Evolutionary conservation across 30 jellyfish, hydroid and myxozoan genomes (phyloP), one percentile per base, ranked within the genome.

Genomic region (Pelagia noctiluca): DNA sequence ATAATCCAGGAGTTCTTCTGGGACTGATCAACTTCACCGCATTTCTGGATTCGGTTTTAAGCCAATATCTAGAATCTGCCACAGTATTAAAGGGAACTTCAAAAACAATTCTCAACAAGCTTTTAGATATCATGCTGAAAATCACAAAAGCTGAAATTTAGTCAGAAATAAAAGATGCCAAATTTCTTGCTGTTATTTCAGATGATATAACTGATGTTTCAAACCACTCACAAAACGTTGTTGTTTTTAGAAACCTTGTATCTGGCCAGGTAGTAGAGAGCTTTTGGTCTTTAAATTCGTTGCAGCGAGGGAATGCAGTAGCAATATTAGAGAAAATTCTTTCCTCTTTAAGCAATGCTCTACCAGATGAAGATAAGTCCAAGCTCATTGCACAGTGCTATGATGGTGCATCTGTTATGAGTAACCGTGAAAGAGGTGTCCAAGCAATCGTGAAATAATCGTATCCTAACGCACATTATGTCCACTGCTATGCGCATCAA

Each of bases 1-100:
- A 72, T 32, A 85, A 71, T 35, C 89, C 95, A 25, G 95, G 95
- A 26, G 89, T n/a, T n/a, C n/a, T n/a, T n/a, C n/a, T n/a, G n/a
- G n/a, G n/a, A n/a, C n/a, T n/a, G n/a, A n/a, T n/a, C n/a, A n/a
- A n/a, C n/a, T n/a, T n/a, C n/a, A n/a, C n/a, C n/a, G n/a, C n/a
- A n/a, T n/a, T n/a, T n/a, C 64, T 71, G 33, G 89, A 85, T 64
- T 46, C 84, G 37, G 78, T 85, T 8, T 29, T 73, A 26, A 57
- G 85, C 47, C 33, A 62, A 32, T 84, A 64, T 47, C 48, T 85
- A 35, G 74, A 50, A 38, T 16, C 89, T n/a, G n/a, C n/a, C n/a
- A n/a, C n/a, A n/a, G n/a, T n/a, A n/a, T n/a, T n/a, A n/a, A n/a
- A n/a, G n/a, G 95, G 89, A 5, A 74, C 95, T 31, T 85, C 84